A percentile compares a stretch with the other conserved stretches of the same genome.
These are phyloP conservation scores for Cosmia trapezina DNA, from an alignment of 2,888 invertebrate genomes.

Conservation along the genomic window DNA sequence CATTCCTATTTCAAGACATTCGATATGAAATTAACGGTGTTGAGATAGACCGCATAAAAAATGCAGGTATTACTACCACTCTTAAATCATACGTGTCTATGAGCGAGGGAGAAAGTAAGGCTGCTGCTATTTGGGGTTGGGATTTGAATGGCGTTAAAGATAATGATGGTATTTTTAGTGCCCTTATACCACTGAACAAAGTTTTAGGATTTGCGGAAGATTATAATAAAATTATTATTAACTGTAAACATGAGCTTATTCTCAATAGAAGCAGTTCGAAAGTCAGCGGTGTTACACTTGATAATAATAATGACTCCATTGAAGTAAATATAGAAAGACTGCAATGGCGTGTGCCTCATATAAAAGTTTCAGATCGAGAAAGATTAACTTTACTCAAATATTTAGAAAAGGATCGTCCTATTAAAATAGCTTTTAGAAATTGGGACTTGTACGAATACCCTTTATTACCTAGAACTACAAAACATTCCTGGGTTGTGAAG, in stretches of 20 bases:
- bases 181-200: neutral
- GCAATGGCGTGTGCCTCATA: neutral
- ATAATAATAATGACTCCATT: conserved; percentile 3
- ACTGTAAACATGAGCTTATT: neutral
- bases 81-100: conserved; percentile 11
- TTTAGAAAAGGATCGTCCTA: neutral
- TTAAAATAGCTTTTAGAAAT: neutral
- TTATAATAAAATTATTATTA: neutral
- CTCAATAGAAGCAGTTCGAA: conserved; percentile 2
- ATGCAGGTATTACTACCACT: neutral
- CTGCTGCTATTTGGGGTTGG: conserved; percentile 7
- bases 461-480: neutral
- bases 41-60: neutral
- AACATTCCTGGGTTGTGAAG: neutral
- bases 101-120: conserved; percentile 3
- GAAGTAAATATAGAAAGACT: neutral
- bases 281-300: neutral
- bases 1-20: conserved; percentile 5
- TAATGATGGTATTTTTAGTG: no score
- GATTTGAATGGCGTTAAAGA: neutral
- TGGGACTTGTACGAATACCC: neutral
- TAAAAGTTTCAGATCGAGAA: neutral
- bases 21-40: conserved; percentile 1
- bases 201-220: no score
- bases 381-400: neutral